A percentile compares a stretch with the other conserved stretches of the same genome.
Conservation (phyloP, 2,113 vertebrate species). For the Epinephelus lanceolatus region DNA sequence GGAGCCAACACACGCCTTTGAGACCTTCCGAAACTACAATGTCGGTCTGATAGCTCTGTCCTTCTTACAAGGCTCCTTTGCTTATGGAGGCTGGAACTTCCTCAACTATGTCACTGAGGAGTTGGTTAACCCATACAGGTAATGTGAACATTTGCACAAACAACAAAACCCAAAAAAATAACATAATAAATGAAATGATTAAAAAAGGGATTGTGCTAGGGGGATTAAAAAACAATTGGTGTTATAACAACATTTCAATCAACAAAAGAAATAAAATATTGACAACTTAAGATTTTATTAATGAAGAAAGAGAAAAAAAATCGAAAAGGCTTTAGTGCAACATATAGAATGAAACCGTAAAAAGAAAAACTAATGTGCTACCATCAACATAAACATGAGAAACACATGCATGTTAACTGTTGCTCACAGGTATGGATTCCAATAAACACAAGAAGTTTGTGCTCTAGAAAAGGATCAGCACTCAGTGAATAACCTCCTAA, state of each 20-base stretch:
- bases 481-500: too few relatives aligned
- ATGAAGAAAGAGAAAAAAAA: not conserved
- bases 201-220: not conserved
- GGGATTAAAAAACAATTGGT: not conserved
- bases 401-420: too few relatives aligned
- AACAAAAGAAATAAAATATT: too few relatives aligned
- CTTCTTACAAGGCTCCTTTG: slow-evolving; percentile 90
- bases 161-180: too few relatives aligned
- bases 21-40: slow-evolving; percentile 83
- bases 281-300: not conserved
- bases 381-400: too few relatives aligned
- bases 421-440: too few relatives aligned
- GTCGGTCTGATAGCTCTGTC: slow-evolving; percentile 86
- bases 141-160: slow-evolving; percentile 14
- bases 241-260: not conserved
- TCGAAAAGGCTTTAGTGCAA: not conserved
- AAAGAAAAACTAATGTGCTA: not conserved
- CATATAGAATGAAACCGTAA: not conserved
- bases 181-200: not conserved
- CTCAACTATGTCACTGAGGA: slow-evolving; percentile 92
- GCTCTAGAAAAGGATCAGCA: too few relatives aligned
- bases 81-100: slow-evolving; percentile 91
- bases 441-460: too few relatives aligned
- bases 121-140: slow-evolving; percentile 88
- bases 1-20: slow-evolving; percentile 86